phyloP scores from a whole-genome alignment of 1,140 invertebrate genomes.

The Oedothorax gibbosus region DNA sequence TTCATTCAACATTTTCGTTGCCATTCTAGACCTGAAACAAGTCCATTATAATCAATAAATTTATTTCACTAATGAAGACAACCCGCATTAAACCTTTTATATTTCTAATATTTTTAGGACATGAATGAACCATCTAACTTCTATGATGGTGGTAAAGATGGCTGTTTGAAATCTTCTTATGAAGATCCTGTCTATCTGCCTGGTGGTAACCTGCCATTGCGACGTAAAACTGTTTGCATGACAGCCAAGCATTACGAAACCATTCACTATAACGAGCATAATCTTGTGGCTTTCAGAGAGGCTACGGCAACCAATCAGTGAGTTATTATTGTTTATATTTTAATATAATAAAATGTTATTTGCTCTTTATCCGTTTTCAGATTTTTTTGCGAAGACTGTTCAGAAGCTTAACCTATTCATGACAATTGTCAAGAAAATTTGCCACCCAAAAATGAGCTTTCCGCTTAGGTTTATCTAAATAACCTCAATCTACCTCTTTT shows the following conservation, averaged over 20 bases:
- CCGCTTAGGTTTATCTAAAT: too few species aligned
- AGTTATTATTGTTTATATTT: conserved; percentile 63
- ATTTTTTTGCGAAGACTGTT: neutral
- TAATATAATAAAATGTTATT: neutral
- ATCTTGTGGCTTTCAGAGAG: conserved; percentile 83
- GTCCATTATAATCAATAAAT: too few species aligned
- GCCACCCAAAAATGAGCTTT: too few species aligned
- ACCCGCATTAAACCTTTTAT: too few species aligned
- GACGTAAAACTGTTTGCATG: conserved; percentile 85
- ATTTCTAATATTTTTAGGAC: conserved; percentile 57
- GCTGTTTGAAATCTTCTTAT: conserved; percentile 74
- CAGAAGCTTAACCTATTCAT: too few species aligned
- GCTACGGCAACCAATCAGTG: conserved; percentile 81
- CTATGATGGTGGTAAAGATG: conserved; percentile 63
- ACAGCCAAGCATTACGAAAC: conserved; percentile 76
- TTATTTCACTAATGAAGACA: too few species aligned
- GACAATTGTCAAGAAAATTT: too few species aligned
- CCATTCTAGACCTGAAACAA: too few species aligned
- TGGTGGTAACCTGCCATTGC: conserved; percentile 70
- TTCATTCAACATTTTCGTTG: too few species aligned
- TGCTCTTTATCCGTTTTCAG: neutral
- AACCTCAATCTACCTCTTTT: too few species aligned
- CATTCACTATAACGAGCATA: conserved; percentile 84
- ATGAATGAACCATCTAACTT: conserved; percentile 66
- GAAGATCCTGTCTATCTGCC: conserved; percentile 81